A percentile compares a stretch with the other conserved stretches of the same genome.
These are phyloP conservation scores for Drosophila stalkeri DNA, from an alignment of 2,888 invertebrate genomes.

Conservation along the genomic window DNA sequence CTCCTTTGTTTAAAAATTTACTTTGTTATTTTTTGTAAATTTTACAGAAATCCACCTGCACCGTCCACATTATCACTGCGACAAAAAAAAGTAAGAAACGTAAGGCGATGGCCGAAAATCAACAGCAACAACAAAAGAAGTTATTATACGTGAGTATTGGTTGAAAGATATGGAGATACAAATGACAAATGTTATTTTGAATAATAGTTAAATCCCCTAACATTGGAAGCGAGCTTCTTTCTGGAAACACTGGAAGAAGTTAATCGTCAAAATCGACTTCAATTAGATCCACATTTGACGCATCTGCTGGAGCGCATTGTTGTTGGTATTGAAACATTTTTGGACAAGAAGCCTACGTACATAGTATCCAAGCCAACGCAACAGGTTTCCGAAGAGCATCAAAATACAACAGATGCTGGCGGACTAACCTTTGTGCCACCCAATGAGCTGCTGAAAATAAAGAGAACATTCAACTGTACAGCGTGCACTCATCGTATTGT, in stretches of 20 bases:
- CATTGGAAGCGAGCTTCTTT: conserved; percentile 76
- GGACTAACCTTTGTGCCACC: conserved; percentile 59
- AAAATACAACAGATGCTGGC: conserved; percentile 10
- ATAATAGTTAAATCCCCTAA: conserved; percentile 75
- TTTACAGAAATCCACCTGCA: conserved; percentile 9
- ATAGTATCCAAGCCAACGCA: conserved; percentile 43
- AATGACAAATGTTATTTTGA: not conserved
- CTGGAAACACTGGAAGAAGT: conserved; percentile 63
- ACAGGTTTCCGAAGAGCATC: conserved; percentile 12
- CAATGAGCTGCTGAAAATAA: conserved; percentile 61
- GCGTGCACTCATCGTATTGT: conserved; percentile 63
- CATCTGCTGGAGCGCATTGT: conserved; percentile 69
- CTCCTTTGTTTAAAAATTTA: conserved; percentile 18
- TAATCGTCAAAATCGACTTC: conserved; percentile 31
- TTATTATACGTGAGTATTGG: conserved; percentile 62
- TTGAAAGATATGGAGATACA: not conserved
- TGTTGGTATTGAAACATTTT: conserved; percentile 69
- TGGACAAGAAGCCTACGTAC: conserved; percentile 64
- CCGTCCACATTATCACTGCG: not conserved
- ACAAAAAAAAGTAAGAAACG: conserved; percentile 46
- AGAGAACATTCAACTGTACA: conserved; percentile 64
- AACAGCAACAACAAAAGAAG: conserved; percentile 26
- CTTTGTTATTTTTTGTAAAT: conserved; percentile 10
- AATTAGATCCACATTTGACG: conserved; percentile 70
- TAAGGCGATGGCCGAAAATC: conserved; percentile 58